These are phyloP conservation scores for Amphipyra berbera DNA, from an alignment of 2,888 invertebrate species.

Conservation along the genomic window DNA sequence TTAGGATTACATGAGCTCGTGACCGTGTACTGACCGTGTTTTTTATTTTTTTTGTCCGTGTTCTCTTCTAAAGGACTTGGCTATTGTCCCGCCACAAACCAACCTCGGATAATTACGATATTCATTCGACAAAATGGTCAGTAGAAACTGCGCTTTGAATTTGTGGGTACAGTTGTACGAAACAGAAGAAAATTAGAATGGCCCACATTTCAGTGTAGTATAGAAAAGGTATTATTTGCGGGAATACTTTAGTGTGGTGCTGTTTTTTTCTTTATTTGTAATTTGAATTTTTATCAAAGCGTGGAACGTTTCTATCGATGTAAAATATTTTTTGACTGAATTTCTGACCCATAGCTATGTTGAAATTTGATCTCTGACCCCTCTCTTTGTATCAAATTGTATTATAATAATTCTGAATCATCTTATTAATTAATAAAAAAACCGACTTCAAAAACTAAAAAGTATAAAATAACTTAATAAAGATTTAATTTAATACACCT, in stretches of 20 bases:
- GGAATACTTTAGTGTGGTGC: neutral
- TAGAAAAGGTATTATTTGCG: neutral
- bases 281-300: too few relatives aligned
- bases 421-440: too few relatives aligned
- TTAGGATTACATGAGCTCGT: conserved; percentile 81
- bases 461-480: too few relatives aligned
- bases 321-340: too few relatives aligned
- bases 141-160: conserved; percentile 25
- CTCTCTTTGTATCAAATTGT: too few relatives aligned
- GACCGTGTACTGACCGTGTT: conserved; percentile 71
- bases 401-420: too few relatives aligned
- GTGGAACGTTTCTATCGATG: too few relatives aligned
- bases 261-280: neutral
- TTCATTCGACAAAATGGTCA: conserved; percentile 44
- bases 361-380: too few relatives aligned
- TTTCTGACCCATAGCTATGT: too few relatives aligned
- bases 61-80: conserved; percentile 56
- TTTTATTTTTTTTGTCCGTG: conserved; percentile 68
- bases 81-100: conserved; percentile 60
- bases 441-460: too few relatives aligned
- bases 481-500: too few relatives aligned
- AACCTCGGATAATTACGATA: conserved; percentile 48
- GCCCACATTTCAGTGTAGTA: neutral
- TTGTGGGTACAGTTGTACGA: conserved; percentile 10
- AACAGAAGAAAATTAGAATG: conserved; percentile 17